These are phyloP conservation scores for Chionodraco myersi DNA, from an alignment of 2,113 vertebrate genomes.

Conservation along the genomic window DNA sequence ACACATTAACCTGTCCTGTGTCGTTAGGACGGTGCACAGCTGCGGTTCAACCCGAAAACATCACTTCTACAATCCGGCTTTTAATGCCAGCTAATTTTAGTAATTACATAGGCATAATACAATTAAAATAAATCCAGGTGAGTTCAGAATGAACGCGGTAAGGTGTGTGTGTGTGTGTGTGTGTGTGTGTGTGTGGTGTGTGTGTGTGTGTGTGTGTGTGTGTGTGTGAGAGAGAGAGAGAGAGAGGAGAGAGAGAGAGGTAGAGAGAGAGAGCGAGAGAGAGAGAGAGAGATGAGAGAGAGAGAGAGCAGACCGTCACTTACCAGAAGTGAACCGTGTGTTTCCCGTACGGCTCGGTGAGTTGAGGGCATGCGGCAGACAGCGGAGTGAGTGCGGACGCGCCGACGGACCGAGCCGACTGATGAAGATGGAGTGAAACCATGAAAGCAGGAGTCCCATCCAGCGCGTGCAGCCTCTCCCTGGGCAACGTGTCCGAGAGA, in stretches of 20 bases:
- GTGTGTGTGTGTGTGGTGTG: too few relatives aligned
- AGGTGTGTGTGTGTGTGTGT: neutral
- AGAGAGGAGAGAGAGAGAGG: too few relatives aligned
- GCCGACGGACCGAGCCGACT: neutral
- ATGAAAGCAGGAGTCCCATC: slow-evolving; percentile 5
- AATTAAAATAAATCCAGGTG: neutral
- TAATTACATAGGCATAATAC: too few relatives aligned
- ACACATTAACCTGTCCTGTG: neutral
- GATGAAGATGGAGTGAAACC: slow-evolving; percentile 46
- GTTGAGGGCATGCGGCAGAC: slow-evolving; percentile 12
- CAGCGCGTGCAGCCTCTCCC: slow-evolving; percentile 64
- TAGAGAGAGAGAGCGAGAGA: too few relatives aligned
- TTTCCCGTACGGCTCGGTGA: slow-evolving; percentile 31
- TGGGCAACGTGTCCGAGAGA: slow-evolving; percentile 65
- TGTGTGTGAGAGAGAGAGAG: too few relatives aligned
- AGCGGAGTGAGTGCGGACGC: neutral
- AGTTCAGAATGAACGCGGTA: neutral
- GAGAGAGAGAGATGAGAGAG: neutral
- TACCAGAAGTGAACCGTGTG: slow-evolving; percentile 28
- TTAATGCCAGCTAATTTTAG: too few relatives aligned
- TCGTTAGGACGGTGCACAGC: neutral
- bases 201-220: too few relatives aligned
- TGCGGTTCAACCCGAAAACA: neutral
- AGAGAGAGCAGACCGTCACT: slow-evolving; percentile 24
- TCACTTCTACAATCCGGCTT: neutral